These are phyloP conservation scores for Andrena bicolor DNA, from an alignment of 2,888 invertebrate genomes.

Conservation along the genomic window DNA sequence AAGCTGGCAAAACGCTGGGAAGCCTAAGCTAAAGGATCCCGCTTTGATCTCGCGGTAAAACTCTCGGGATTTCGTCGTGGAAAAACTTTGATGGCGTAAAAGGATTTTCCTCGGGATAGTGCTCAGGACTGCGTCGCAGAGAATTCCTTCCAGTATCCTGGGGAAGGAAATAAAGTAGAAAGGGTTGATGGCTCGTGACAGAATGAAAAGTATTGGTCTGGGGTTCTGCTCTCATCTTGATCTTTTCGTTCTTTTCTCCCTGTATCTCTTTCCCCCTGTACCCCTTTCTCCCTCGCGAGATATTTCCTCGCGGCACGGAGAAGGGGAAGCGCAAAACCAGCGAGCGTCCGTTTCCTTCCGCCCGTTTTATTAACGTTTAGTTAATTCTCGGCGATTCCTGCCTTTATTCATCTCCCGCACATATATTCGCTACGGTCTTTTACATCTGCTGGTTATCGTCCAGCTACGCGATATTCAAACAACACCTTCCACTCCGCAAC, in stretches of 20 bases:
- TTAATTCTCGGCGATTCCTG: constrained; percentile 63
- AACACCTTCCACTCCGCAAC: not conserved
- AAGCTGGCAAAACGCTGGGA: constrained; percentile 48
- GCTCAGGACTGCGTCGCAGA: constrained; percentile 49
- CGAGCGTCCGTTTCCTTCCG: constrained; percentile 63
- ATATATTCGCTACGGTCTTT: not conserved
- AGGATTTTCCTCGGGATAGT: constrained; percentile 66
- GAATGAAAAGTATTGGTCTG: constrained; percentile 66
- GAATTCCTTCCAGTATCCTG: constrained; percentile 59
- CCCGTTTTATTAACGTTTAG: constrained; percentile 79
- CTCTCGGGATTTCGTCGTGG: constrained; percentile 61
- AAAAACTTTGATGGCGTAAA: constrained; percentile 68
- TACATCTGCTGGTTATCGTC: constrained; percentile 25
- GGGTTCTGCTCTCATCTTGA: constrained; percentile 42
- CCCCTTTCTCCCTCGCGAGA: constrained; percentile 28
- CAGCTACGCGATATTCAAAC: constrained; percentile 12
- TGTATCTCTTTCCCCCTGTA: no score
- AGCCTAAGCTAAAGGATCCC: constrained; percentile 50
- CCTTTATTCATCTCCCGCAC: not conserved
- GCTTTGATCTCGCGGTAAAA: constrained; percentile 66
- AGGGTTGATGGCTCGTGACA: constrained; percentile 52
- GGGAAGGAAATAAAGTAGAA: constrained; percentile 49
- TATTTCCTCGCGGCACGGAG: constrained; percentile 10
- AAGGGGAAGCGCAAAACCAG: constrained; percentile 19
- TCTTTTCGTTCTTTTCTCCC: not conserved